Evolutionary conservation across 1,140 invertebrate genomes (phyloP).

Genomic region (Telenomus remus): DNA sequence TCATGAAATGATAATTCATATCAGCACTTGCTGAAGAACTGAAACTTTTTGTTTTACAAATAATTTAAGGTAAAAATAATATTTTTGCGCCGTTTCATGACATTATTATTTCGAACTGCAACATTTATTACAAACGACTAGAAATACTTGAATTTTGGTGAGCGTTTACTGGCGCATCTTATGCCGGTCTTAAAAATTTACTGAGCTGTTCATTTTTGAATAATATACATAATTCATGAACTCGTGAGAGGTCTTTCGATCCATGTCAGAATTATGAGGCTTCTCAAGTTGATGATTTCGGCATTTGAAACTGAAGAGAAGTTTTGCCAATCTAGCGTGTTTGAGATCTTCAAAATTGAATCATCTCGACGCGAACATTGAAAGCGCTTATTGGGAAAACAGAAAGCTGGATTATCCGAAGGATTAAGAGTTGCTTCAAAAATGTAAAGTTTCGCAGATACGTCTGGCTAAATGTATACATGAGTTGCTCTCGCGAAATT

Average conservation of each 20-base stretch:
- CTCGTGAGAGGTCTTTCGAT: slow-evolving; percentile 2
- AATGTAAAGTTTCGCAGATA: slow-evolving; percentile 44
- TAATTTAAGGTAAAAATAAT: no score
- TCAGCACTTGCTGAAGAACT: no score
- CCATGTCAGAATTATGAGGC: slow-evolving; percentile 23
- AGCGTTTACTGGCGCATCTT: no score
- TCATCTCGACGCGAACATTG: slow-evolving; percentile 31
- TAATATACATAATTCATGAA: no score
- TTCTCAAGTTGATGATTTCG: slow-evolving; percentile 27
- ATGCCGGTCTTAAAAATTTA: background rate
- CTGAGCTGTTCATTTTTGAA: no score
- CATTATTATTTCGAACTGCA: no score
- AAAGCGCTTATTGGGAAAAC: slow-evolving; percentile 45
- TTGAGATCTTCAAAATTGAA: slow-evolving; percentile 36
- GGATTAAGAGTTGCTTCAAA: slow-evolving; percentile 47
- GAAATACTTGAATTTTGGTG: no score
- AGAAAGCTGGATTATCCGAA: slow-evolving; percentile 36
- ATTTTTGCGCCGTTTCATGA: no score
- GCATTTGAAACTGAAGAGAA: slow-evolving; percentile 35
- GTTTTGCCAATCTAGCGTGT: slow-evolving; percentile 31
- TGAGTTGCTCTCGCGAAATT: slow-evolving; percentile 11
- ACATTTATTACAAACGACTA: no score
- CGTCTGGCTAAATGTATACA: slow-evolving; percentile 19
- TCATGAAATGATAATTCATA: no score
- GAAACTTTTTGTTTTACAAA: no score